These are phyloP conservation scores for Indri indri DNA, from an alignment of 2,113 vertebrate genomes.

Conservation along the genomic window DNA sequence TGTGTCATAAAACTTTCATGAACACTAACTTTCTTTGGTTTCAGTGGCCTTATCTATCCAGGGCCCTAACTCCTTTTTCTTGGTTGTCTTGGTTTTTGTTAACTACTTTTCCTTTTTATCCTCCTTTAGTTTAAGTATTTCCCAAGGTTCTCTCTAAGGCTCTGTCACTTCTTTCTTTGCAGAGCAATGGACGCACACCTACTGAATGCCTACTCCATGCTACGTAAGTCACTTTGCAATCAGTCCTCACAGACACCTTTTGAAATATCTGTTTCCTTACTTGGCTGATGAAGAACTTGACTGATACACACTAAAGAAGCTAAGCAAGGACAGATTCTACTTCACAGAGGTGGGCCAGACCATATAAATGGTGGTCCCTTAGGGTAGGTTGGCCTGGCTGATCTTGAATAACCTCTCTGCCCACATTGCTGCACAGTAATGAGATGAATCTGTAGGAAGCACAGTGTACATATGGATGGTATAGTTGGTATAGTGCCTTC, in stretches of 20 bases:
- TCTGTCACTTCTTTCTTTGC: not conserved
- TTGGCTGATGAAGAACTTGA: not conserved
- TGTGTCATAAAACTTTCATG: slow-evolving; percentile 53
- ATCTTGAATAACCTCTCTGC: not conserved
- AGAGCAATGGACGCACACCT: not conserved
- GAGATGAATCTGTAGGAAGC: not conserved
- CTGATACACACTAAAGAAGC: not conserved
- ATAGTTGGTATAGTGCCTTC: not conserved
- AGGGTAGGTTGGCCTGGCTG: not conserved
- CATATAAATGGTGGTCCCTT: not conserved
- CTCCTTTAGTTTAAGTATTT: not conserved
- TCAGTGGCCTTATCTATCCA: not conserved
- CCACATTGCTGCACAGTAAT: not conserved
- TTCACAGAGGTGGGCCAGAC: not conserved
- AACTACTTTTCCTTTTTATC: not conserved
- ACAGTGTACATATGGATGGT: not conserved
- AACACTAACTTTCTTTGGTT: slow-evolving; percentile 20
- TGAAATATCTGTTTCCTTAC: not conserved
- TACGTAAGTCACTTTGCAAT: not conserved
- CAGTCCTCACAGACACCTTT: not conserved
- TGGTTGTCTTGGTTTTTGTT: not conserved
- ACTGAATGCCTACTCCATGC: not conserved
- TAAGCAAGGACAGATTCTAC: not conserved
- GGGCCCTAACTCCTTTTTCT: not conserved
- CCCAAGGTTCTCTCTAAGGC: not conserved